Base-by-base conservation (phyloP, 1,140 invertebrate genomes). In the Diploscapter pachys region DNA sequence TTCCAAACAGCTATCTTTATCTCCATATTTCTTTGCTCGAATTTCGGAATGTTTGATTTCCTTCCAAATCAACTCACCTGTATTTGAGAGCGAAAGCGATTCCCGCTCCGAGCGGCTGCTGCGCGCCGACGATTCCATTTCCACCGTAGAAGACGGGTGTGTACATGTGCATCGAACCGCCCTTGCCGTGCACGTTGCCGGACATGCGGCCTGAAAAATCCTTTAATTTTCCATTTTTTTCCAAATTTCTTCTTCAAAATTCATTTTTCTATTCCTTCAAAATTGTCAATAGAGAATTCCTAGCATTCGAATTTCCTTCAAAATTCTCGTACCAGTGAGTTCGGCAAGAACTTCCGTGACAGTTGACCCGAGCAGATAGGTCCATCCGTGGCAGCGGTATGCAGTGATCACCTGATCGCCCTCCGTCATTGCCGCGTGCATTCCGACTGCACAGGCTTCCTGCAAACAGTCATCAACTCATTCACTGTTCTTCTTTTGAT, bases 61-160 rank as follows among this genome's bases (percentile, higher is more conserved):
- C 31, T 31, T 31, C 31, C 31, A 1, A 31, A 31, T 31, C 31
- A 31, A 56, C 70, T 6, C n/a, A 72, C 71, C 89, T 87, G 86
- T 98, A 99, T 84, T 98, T 93, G 80, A 92, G 90, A 11, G 93
- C 93, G 82, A 99, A 91, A 0, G 91, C 96, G 64, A 99, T 89
- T 3, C 96, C 96, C 31, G 93, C 92, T 73, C 96, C 96, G 0
- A 99, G 85, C 0, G 96, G 95, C 6, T 93, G 93, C 89, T 99
- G 96, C 65, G 95, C 95, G 66, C 96, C 96, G 50, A 99, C 96
- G 86, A 99, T 99, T 59, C 96, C 96, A 87, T 98, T 98, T 68
- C 96, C 96, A 79, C 96, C 96, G 85, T 91, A 98, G 87, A 99
- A 98, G 86, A 95, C 94, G 62, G 90, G 89, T 2, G 89, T 87